Conservation (phyloP, 2,888 invertebrate genomes). For the Drosophila rellima region DNA sequence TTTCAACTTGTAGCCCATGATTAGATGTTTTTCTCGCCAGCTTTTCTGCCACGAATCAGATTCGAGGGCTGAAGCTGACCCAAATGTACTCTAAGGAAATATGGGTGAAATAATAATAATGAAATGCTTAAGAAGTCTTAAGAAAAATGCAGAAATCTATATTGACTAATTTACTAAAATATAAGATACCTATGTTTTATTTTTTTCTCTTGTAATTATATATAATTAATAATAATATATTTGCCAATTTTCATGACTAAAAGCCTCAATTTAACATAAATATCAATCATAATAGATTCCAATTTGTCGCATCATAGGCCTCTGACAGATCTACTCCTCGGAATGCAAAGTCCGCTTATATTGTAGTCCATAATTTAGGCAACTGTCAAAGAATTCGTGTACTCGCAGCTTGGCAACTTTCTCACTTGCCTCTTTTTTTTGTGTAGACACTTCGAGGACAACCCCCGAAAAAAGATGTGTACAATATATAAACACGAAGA, state of each 20-base stretch:
- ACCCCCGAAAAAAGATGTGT: conserved; percentile 10
- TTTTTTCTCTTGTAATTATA: neutral
- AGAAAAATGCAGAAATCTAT: no score
- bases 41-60: conserved; percentile 3
- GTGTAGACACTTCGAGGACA: conserved; percentile 21
- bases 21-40: conserved; percentile 46
- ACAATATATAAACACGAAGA: conserved; percentile 6
- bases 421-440: conserved; percentile 1
- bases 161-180: no score
- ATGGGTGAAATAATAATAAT: conserved; percentile 7
- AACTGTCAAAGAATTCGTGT: conserved; percentile 59
- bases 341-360: conserved; percentile 10
- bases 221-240: neutral
- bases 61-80: conserved; percentile 49
- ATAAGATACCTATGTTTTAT: no score
- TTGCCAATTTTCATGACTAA: neutral
- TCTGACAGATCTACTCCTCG: conserved; percentile 27
- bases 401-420: conserved; percentile 28
- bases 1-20: conserved; percentile 68
- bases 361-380: conserved; percentile 40
- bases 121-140: neutral
- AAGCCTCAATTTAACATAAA: conserved; percentile 38
- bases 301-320: conserved; percentile 37
- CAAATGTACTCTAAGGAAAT: conserved; percentile 36
- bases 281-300: conserved; percentile 61